A percentile compares a stretch with the other conserved stretches of the same genome.
phyloP scores from a whole-genome alignment of 1,140 invertebrate species.

The Galleria mellonella region DNA sequence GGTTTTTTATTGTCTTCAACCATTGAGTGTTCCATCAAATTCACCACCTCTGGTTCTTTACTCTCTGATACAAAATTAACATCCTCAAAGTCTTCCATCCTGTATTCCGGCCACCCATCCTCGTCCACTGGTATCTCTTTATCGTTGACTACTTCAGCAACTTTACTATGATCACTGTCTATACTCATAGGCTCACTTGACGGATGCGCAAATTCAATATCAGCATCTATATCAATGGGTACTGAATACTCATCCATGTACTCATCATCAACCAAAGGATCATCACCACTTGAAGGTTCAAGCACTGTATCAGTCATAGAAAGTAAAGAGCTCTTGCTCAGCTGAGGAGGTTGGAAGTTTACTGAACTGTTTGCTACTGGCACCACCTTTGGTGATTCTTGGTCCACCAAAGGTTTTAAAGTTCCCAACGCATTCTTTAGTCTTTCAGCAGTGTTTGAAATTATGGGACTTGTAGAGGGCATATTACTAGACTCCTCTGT shows the following conservation, averaged over 20 bases:
- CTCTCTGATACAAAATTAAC: constrained; percentile 12
- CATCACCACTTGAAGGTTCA: constrained; percentile 18
- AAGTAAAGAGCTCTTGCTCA: constrained; percentile 34
- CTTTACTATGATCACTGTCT: constrained; percentile 26
- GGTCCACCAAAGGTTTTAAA: constrained; percentile 43
- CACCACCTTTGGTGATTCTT: constrained; percentile 21
- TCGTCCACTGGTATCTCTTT: constrained; percentile 42
- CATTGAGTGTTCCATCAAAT: constrained; percentile 36
- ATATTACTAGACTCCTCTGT: constrained; percentile 22
- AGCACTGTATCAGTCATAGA: constrained; percentile 19
- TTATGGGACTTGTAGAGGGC: constrained; percentile 19
- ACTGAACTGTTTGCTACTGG: constrained; percentile 53
- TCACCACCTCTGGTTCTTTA: constrained; percentile 21
- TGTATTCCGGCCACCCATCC: constrained; percentile 64
- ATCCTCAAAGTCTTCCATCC: constrained; percentile 54
- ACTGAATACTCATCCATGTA: constrained; percentile 32
- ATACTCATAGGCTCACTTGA: constrained; percentile 23
- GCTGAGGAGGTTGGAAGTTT: constrained; percentile 46
- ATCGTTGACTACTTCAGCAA: constrained; percentile 20
- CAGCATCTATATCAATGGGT: constrained; percentile 35
- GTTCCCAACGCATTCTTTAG: constrained; percentile 46
- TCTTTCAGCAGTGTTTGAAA: constrained; percentile 53
- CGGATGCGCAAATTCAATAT: constrained; percentile 24
- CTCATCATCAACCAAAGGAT: constrained; percentile 17
- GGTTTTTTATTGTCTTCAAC: constrained; percentile 8